Base-by-base conservation (phyloP, 2,113 vertebrate genomes). In the Elgaria multicarinata region DNA sequence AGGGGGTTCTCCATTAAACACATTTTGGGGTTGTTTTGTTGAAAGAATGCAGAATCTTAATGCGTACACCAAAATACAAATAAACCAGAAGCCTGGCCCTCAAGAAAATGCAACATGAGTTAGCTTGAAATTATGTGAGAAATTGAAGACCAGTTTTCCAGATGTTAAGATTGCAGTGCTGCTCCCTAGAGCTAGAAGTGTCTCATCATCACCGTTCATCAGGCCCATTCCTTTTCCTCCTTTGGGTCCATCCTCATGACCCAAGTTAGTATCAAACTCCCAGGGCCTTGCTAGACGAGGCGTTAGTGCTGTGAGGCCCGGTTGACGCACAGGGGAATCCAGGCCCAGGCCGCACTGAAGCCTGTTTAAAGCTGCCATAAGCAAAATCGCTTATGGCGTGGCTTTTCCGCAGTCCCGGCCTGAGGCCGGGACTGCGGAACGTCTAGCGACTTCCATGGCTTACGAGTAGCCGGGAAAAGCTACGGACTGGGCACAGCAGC, bases 51-150 rank as follows among this genome's bases (percentile, higher is more conserved):
- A 87, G 24, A 24, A 22, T 39, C 42, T 92, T 33, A 87, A 87
- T 91, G 86, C 0, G 79, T 2, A 76, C 84, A 39, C 64, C 42
- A 91, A 53, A 91, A 86, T 62, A 88, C 67, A 90, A 89, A 89
- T 12, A 24, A 66, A 77, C 86, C 88, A 90, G 46, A 87, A 92
- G 71, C 62, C 88, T 88, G 66, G 8, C 1, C 14, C 46, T 28
- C 58, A 66, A 50, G 6, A 7, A 84, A 13, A 84, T 69, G n/a
- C 28, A 46, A 83, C 50, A 55, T 16, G 28, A 13, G 1, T 39
- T 13, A 75, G 58, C n/a, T 55, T 55, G 53, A 82, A n/a, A 82
- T 18, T 39, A 24, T 36, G 18, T 53, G 7, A 58, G 10, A 33
- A 71, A 13, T 55, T 87, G 58, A 67, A 87, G 36, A 14, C 28